A percentile compares a stretch with the other conserved stretches of the same genome.
These are phyloP conservation scores for Steinernema scapterisci DNA, from an alignment of 2,888 invertebrate genomes.

Conservation along the genomic window DNA sequence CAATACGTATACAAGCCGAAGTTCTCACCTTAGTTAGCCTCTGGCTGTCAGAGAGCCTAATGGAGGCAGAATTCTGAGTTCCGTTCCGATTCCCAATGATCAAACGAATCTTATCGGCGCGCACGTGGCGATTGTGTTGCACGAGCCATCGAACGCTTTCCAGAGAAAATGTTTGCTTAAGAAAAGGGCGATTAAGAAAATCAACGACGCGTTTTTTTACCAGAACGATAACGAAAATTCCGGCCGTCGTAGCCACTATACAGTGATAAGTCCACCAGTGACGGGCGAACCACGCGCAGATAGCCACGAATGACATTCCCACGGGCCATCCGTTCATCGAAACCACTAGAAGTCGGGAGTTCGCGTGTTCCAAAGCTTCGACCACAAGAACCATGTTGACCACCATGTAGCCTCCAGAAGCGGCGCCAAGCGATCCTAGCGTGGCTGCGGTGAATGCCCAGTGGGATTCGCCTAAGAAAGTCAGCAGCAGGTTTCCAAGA, in stretches of 20 bases:
- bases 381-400: conserved; percentile 62
- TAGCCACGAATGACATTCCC: conserved; percentile 54
- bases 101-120: conserved; percentile 41
- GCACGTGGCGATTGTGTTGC: conserved; percentile 37
- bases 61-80: neutral
- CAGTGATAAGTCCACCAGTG: conserved; percentile 54
- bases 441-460: conserved; percentile 38
- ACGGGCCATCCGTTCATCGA: conserved; percentile 64
- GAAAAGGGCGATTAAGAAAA: too few relatives aligned
- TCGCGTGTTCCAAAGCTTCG: conserved; percentile 53
- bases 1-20: too few relatives aligned
- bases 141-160: conserved; percentile 62
- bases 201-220: conserved; percentile 37
- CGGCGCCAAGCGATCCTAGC: conserved; percentile 43
- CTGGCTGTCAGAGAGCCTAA: neutral
- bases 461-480: conserved; percentile 31
- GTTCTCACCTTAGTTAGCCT: neutral
- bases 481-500: conserved; percentile 40
- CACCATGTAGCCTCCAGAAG: conserved; percentile 60
- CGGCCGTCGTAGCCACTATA: conserved; percentile 38
- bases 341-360: conserved; percentile 57
- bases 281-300: conserved; percentile 41
- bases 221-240: conserved; percentile 40
- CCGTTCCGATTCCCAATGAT: conserved; percentile 37
- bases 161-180: conserved; percentile 45